Percentiles rank a stretch among this genome's conserved stretches.
Conservation (phyloP, 2,888 invertebrate genomes). For the Entomobrya proxima region DNA sequence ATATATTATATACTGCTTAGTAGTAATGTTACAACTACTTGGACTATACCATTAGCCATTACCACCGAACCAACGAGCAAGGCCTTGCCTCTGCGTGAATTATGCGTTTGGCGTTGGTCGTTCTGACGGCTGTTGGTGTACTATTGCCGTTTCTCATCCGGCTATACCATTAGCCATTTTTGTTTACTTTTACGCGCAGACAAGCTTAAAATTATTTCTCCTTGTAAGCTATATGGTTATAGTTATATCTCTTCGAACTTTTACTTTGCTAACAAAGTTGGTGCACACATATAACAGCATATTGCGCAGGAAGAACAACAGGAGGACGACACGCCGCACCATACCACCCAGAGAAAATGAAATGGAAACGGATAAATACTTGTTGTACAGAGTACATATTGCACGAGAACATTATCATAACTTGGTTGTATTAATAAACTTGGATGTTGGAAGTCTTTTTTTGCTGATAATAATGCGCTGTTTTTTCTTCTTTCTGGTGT, state of each 20-base stretch:
- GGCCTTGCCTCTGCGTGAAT: constrained; percentile 25
- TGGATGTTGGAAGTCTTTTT: background rate
- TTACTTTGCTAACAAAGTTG: background rate
- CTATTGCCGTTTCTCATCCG: background rate
- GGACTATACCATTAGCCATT: background rate
- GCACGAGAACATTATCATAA: background rate
- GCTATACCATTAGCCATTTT: background rate
- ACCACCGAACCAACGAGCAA: background rate
- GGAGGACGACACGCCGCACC: background rate
- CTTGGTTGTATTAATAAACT: background rate
- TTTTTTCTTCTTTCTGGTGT: background rate
- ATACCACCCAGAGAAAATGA: background rate
- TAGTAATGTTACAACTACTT: background rate
- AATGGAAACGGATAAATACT: constrained; percentile 17
- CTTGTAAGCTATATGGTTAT: background rate
- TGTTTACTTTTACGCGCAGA: constrained; percentile 8
- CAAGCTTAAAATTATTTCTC: background rate
- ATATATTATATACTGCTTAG: background rate
- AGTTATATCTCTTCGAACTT: background rate
- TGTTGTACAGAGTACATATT: background rate
- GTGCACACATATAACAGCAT: constrained; percentile 21
- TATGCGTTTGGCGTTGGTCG: background rate
- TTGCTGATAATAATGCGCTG: background rate
- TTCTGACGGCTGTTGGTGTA: background rate
- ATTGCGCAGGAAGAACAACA: background rate